Percentiles rank a stretch among this genome's conserved stretches.
Evolutionary conservation across 2,888 invertebrate genomes (phyloP).

Genomic region (Zygothrica quintamaculata): DNA sequence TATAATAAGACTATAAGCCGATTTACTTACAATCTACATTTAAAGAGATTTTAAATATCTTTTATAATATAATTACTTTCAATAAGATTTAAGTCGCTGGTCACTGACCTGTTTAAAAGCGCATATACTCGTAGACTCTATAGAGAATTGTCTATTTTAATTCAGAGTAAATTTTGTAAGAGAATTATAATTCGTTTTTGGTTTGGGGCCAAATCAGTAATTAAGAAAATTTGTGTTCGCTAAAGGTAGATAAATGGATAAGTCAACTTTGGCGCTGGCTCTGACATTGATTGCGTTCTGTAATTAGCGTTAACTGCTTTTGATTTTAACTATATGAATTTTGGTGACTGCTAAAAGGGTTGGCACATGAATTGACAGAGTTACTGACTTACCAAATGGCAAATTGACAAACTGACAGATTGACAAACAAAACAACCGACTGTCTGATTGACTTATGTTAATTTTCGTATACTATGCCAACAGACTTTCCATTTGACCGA

Average conservation of each 20-base stretch:
- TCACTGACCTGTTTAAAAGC: too few species aligned
- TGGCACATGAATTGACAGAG: slow-evolving; percentile 11
- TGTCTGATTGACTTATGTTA: slow-evolving; percentile 65
- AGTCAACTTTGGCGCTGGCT: slow-evolving; percentile 11
- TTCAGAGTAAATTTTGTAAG: too few species aligned
- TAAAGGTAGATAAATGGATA: slow-evolving; percentile 20
- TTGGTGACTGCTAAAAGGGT: slow-evolving; percentile 16
- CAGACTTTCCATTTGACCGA: slow-evolving; percentile 39
- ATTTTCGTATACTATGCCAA: slow-evolving; percentile 40
- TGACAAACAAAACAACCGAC: slow-evolving; percentile 8
- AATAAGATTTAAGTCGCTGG: too few species aligned
- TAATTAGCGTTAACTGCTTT: slow-evolving; percentile 52
- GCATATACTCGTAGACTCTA: too few species aligned
- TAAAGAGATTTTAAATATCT: too few species aligned
- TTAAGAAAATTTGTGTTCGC: slow-evolving; percentile 45
- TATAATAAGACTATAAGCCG: too few species aligned
- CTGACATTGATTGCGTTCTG: slow-evolving; percentile 52
- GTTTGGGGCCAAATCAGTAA: slow-evolving; percentile 41
- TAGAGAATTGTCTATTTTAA: too few species aligned
- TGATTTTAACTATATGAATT: slow-evolving; percentile 22
- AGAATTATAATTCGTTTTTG: too few species aligned
- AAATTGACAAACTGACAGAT: slow-evolving; percentile 13
- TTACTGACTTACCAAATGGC: slow-evolving; percentile 20
- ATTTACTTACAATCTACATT: too few species aligned
- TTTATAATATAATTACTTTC: too few species aligned